Conservation (phyloP, 2,113 vertebrate genomes). For the Hippoglossus stenolepis region DNA sequence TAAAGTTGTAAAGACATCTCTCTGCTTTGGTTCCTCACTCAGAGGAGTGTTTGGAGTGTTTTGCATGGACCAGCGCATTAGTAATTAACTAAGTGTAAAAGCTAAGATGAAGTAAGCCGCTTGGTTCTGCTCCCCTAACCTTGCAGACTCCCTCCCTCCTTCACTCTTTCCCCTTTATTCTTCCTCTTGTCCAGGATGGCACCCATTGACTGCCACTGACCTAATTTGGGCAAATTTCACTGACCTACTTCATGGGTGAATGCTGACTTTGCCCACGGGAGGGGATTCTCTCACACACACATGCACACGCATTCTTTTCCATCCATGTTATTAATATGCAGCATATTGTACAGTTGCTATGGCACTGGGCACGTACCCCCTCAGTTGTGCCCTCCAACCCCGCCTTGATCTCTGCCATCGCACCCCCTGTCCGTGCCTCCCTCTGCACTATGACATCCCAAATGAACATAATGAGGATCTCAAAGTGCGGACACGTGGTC, state of each 20-base stretch:
- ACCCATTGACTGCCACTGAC: slow-evolving; percentile 79
- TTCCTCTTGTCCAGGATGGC: slow-evolving; percentile 64
- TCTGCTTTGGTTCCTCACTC: slow-evolving; percentile 37
- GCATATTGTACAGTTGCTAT: slow-evolving; percentile 24
- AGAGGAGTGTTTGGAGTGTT: not conserved
- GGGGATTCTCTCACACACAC: slow-evolving; percentile 61
- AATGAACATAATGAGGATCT: slow-evolving; percentile 56
- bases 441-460: slow-evolving; percentile 31
- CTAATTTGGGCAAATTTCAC: slow-evolving; percentile 83
- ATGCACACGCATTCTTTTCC: slow-evolving; percentile 38
- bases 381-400: slow-evolving; percentile 1
- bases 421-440: slow-evolving; percentile 1
- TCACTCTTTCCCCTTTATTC: slow-evolving; percentile 13
- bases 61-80: slow-evolving; percentile 31
- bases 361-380: slow-evolving; percentile 27
- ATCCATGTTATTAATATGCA: slow-evolving; percentile 49
- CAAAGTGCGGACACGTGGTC: slow-evolving; percentile 33
- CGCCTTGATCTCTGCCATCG: not conserved
- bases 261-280: slow-evolving; percentile 75
- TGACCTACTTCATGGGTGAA: slow-evolving; percentile 84
- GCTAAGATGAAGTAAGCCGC: slow-evolving; percentile 57
- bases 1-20: slow-evolving; percentile 45
- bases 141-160: slow-evolving; percentile 26
- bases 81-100: slow-evolving; percentile 68
- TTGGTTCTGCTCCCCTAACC: slow-evolving; percentile 65